phyloP scores from a whole-genome alignment of 2,113 vertebrate genomes.

The Pagrus major region DNA sequence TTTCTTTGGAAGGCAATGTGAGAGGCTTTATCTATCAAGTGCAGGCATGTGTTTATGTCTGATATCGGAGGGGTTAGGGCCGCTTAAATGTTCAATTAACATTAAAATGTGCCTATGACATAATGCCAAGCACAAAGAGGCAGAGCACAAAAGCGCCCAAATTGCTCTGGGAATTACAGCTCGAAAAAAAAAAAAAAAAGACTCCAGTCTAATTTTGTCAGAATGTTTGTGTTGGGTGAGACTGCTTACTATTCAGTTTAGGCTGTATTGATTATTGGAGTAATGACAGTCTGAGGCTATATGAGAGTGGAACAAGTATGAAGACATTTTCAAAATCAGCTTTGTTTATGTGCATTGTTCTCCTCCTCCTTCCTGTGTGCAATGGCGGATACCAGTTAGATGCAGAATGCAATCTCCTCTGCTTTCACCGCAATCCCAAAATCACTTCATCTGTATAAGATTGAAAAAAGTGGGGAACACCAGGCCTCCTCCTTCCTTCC shows the following conservation, averaged over 20 bases:
- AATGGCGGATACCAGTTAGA: slow-evolving; percentile 41
- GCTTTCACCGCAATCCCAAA: slow-evolving; percentile 69
- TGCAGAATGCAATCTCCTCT: slow-evolving; percentile 68
- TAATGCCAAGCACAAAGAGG: slow-evolving; percentile 73
- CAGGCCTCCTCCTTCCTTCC: slow-evolving; percentile 43
- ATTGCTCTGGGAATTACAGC: slow-evolving; percentile 71
- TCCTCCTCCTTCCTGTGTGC: slow-evolving; percentile 14
- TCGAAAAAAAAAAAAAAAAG: slow-evolving; percentile 6
- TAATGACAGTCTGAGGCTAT: slow-evolving; percentile 47
- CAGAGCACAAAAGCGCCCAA: slow-evolving; percentile 69
- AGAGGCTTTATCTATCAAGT: slow-evolving; percentile 79
- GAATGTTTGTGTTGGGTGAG: slow-evolving; percentile 54
- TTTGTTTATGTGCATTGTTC: slow-evolving; percentile 62
- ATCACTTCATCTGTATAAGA: slow-evolving; percentile 68
- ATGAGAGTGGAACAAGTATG: slow-evolving; percentile 44
- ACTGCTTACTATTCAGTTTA: slow-evolving; percentile 47
- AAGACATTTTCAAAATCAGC: slow-evolving; percentile 54
- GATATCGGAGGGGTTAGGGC: slow-evolving; percentile 67
- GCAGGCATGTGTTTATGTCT: slow-evolving; percentile 77
- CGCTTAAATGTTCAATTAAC: slow-evolving; percentile 79
- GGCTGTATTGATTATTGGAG: slow-evolving; percentile 55
- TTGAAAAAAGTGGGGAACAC: slow-evolving; percentile 57
- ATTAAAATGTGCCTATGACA: slow-evolving; percentile 78
- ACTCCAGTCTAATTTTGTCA: slow-evolving; percentile 59
- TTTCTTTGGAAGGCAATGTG: slow-evolving; percentile 50